Evolutionary conservation across 2,888 invertebrate species (phyloP).

Genomic region (Epirrhoe tristata): DNA sequence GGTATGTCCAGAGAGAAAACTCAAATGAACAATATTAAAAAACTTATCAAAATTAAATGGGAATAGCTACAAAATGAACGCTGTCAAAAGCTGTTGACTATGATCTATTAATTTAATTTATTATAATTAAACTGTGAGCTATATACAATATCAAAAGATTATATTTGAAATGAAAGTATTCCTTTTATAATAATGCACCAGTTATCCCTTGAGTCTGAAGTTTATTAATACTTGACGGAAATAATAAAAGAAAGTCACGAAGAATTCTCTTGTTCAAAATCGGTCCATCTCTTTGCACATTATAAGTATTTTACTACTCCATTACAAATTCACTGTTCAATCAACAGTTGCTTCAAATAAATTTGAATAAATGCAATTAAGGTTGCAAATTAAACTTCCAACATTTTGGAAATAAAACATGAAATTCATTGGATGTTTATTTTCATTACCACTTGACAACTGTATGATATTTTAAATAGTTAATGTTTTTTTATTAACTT

Average conservation of each 20-base stretch:
- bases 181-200: slow-evolving; percentile 2
- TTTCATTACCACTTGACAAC: slow-evolving; percentile 46
- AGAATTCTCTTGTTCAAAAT: too few relatives aligned
- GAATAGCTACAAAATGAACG: slow-evolving; percentile 56
- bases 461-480: slow-evolving; percentile 48
- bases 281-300: background rate
- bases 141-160: slow-evolving; percentile 46
- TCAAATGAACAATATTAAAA: slow-evolving; percentile 49
- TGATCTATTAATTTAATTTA: slow-evolving; percentile 63
- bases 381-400: slow-evolving; percentile 61
- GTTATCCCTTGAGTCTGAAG: slow-evolving; percentile 40
- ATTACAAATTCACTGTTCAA: slow-evolving; percentile 27
- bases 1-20: slow-evolving; percentile 37
- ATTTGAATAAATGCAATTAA: slow-evolving; percentile 61
- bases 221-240: background rate
- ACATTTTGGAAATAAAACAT: slow-evolving; percentile 51
- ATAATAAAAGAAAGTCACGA: too few relatives aligned
- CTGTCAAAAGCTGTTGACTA: slow-evolving; percentile 58
- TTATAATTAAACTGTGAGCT: slow-evolving; percentile 54
- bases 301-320: slow-evolving; percentile 15
- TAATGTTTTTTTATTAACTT: slow-evolving; percentile 44
- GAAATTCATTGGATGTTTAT: slow-evolving; percentile 46
- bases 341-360: slow-evolving; percentile 46
- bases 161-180: slow-evolving; percentile 5
- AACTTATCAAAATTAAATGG: slow-evolving; percentile 55